Evolutionary conservation across 2,113 vertebrate genomes (phyloP).

Genomic region (Prietella phreatophila): DNA sequence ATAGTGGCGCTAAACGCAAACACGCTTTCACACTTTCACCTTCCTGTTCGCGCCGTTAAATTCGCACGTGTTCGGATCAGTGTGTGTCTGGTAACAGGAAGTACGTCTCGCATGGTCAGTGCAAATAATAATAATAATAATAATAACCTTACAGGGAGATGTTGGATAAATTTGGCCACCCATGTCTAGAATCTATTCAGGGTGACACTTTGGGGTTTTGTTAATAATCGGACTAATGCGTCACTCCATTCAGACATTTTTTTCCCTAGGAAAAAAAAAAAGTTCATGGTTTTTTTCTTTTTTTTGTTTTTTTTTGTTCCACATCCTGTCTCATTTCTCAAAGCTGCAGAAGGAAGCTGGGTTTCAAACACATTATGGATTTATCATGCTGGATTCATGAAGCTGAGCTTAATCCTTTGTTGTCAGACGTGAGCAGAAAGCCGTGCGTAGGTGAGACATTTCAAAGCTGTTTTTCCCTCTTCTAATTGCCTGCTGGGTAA

Average conservation of each 20-base stretch:
- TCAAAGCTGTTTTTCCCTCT: conserved; percentile 46
- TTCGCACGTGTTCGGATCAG: conserved; percentile 57
- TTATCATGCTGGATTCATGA: conserved; percentile 35
- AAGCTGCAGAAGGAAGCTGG: conserved; percentile 15
- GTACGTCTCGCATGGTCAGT: not conserved
- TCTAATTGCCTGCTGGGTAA: conserved; percentile 57
- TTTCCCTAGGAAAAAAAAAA: not conserved
- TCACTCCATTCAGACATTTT: not conserved
- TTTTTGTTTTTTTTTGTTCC: not conserved
- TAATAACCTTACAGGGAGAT: not conserved
- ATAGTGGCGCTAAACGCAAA: conserved; percentile 66
- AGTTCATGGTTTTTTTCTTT: not conserved
- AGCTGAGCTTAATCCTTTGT: conserved; percentile 45
- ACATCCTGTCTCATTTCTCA: conserved; percentile 16
- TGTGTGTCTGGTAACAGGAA: not conserved
- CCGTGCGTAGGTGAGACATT: conserved; percentile 55
- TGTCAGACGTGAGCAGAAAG: conserved; percentile 47
- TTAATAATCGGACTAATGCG: not conserved
- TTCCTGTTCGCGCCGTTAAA: conserved; percentile 51
- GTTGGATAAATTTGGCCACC: not conserved
- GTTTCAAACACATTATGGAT: conserved; percentile 9
- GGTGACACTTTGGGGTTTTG: not conserved
- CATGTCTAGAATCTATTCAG: not conserved
- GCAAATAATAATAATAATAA: not conserved
- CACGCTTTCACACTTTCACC: conserved; percentile 56